phyloP scores from a whole-genome alignment of 2,888 invertebrate species.

The Calephelis perditalis region DNA sequence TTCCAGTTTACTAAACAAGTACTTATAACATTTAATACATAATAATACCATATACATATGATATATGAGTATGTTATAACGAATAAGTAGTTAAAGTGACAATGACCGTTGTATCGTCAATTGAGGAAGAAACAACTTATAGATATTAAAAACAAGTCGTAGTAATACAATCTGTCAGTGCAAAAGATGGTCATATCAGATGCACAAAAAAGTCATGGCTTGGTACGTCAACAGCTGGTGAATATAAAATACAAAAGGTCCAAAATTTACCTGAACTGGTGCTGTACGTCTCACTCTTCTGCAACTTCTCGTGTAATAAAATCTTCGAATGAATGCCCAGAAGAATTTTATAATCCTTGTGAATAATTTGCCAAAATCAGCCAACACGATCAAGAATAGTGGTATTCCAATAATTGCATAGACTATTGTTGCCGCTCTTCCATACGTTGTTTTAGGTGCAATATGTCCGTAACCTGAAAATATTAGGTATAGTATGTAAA shows the following conservation, averaged over 20 bases:
- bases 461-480: conserved; percentile 96
- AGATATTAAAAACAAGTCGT: too few species aligned
- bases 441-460: conserved; percentile 91
- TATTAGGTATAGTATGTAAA: not conserved
- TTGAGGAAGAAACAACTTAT: too few species aligned
- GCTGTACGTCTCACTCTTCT: conserved; percentile 85
- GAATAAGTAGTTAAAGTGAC: too few species aligned
- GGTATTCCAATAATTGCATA: conserved; percentile 98
- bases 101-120: too few species aligned
- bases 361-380: conserved; percentile 96
- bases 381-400: conserved; percentile 94
- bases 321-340: conserved; percentile 90
- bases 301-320: conserved; percentile 93
- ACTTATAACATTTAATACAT: too few species aligned
- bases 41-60: too few species aligned
- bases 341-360: conserved; percentile 93
- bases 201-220: too few species aligned
- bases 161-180: too few species aligned
- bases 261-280: conserved; percentile 81
- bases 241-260: not conserved
- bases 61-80: too few species aligned
- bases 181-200: too few species aligned
- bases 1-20: too few species aligned
- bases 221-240: too few species aligned
- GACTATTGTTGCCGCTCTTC: conserved; percentile 91